These are phyloP conservation scores for Acrocephalus scirpaceus DNA, from an alignment of 2,797 vertebrate genomes.

Conservation along the genomic window DNA sequence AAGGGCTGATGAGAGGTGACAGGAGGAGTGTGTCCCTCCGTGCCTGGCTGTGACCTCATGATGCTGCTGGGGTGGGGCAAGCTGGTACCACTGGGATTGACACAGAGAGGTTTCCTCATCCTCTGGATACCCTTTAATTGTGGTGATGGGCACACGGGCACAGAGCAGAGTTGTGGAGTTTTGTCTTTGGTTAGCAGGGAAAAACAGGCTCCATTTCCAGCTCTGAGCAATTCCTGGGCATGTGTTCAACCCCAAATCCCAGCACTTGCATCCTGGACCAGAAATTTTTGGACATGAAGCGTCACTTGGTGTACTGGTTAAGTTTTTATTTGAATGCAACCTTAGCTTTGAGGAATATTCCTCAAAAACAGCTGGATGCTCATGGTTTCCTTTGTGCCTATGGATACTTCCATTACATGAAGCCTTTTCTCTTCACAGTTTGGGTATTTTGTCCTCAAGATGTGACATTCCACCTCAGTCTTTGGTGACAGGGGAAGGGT, in stretches of 20 bases:
- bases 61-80: not conserved
- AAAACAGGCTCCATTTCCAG: not conserved
- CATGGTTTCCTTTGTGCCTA: not conserved
- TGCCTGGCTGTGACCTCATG: conserved; percentile 58
- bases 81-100: conserved; percentile 5
- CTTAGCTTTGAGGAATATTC: not conserved
- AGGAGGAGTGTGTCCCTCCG: conserved; percentile 58
- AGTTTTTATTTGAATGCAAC: not conserved
- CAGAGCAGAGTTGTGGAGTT: not conserved
- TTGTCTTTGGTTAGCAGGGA: not conserved
- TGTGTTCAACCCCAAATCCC: fast-evolving
- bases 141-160: not conserved
- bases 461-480: fast-evolving
- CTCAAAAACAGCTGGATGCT: not conserved
- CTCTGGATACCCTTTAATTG: conserved; percentile 51
- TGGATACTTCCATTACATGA: not conserved
- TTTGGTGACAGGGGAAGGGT: not conserved
- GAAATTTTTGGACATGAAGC: not conserved
- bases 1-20: conserved; percentile 48
- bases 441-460: not conserved
- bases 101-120: conserved; percentile 49
- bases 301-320: not conserved
- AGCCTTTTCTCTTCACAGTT: not conserved
- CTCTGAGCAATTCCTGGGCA: not conserved
- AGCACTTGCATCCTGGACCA: not conserved